Percentiles rank a stretch among this genome's conserved stretches.
Evolutionary conservation across 2,797 vertebrate species (phyloP).

Genomic region (Cygnus olor): DNA sequence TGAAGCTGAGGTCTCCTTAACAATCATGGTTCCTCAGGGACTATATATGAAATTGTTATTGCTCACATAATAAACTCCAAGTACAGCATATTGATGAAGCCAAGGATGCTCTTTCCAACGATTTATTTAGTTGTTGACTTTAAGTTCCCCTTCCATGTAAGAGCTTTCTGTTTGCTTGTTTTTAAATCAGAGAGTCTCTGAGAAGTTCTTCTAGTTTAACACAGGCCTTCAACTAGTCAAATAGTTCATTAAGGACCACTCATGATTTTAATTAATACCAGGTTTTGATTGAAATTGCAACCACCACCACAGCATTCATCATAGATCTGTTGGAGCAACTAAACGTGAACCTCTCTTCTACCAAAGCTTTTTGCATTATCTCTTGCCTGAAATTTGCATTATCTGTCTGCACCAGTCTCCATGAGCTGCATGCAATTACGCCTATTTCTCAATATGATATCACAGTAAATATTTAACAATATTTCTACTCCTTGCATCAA

Average conservation of each 20-base stretch:
- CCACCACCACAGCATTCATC: conserved; percentile 36
- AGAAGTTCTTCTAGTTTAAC: conserved; percentile 57
- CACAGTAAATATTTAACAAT: background rate
- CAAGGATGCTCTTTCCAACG: background rate
- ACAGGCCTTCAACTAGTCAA: conserved; percentile 23
- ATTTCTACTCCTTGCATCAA: background rate
- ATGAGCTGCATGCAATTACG: background rate
- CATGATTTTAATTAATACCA: conserved; percentile 30
- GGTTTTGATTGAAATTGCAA: conserved; percentile 36
- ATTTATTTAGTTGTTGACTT: conserved; percentile 43
- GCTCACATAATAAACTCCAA: conserved; percentile 11
- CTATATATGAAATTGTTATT: conserved; percentile 13
- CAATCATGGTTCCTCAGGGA: background rate
- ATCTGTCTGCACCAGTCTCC: background rate
- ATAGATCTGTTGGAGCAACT: background rate
- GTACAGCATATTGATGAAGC: background rate
- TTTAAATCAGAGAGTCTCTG: conserved; percentile 14
- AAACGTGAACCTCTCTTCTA: background rate
- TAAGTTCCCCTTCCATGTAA: background rate
- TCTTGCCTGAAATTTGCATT: background rate
- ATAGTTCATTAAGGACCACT: conserved; percentile 56
- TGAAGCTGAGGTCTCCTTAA: background rate
- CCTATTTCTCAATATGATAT: background rate
- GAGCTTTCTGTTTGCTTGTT: background rate
- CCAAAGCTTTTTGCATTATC: background rate